These are phyloP conservation scores for Hybos culiciformis DNA, from an alignment of 2,888 invertebrate species.

Conservation along the genomic window DNA sequence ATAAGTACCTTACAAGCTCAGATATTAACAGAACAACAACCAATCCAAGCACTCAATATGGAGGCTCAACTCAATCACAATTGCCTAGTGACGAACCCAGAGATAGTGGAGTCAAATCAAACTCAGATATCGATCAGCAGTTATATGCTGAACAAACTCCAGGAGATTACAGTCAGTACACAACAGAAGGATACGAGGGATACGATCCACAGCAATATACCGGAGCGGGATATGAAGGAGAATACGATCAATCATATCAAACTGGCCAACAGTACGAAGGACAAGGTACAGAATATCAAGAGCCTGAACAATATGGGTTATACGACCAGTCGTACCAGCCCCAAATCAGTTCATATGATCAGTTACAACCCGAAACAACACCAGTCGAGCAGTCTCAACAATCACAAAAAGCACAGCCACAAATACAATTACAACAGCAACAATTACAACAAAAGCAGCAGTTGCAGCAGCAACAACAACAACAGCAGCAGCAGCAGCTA, in stretches of 20 bases:
- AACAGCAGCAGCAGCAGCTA: conserved; percentile 2
- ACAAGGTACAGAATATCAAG: conserved; percentile 8
- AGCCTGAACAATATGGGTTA: too few species aligned
- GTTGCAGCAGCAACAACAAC: conserved; percentile 14
- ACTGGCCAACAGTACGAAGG: conserved; percentile 11
- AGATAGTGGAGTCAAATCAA: conserved; percentile 15
- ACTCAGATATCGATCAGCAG: conserved; percentile 16
- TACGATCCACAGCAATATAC: conserved; percentile 31
- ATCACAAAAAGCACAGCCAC: conserved; percentile 10
- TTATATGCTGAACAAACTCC: conserved; percentile 6
- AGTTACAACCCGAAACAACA: conserved; percentile 3
- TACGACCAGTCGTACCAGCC: conserved; percentile 12
- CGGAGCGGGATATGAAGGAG: conserved; percentile 24
- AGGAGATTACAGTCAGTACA: conserved; percentile 9
- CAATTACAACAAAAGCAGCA: conserved; percentile 14
- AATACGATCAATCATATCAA: conserved; percentile 22
- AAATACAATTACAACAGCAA: conserved; percentile 17
- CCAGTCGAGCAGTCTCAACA: conserved; percentile 12
- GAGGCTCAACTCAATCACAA: conserved; percentile 11
- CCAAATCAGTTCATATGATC: conserved; percentile 6
- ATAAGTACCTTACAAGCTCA: conserved; percentile 20
- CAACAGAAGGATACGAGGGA: conserved; percentile 20
- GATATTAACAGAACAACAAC: conserved; percentile 11
- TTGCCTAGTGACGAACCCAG: conserved; percentile 14
- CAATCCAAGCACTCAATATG: conserved; percentile 14